Conservation (phyloP, 2,113 vertebrate genomes). For the Chaetodon trifascialis region DNA sequence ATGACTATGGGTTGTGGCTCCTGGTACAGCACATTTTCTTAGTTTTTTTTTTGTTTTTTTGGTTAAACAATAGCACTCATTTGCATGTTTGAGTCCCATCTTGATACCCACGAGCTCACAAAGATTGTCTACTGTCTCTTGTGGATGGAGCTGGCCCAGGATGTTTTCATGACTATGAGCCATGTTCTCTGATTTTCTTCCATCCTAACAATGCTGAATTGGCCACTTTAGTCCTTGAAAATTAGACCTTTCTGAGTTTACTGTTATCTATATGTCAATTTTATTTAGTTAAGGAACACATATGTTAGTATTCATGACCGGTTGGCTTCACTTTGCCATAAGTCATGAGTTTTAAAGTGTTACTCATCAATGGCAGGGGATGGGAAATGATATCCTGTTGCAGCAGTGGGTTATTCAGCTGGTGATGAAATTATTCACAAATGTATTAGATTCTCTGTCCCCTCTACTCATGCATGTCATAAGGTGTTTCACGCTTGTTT, state of each 20-base stretch:
- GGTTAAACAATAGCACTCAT: slow-evolving; percentile 16
- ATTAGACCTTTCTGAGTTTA: not conserved
- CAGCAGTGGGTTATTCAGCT: slow-evolving; percentile 48
- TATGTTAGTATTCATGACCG: slow-evolving; percentile 37
- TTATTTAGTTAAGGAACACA: slow-evolving; percentile 22
- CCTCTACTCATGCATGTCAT: slow-evolving; percentile 58
- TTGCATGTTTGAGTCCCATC: slow-evolving; percentile 25
- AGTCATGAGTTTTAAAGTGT: slow-evolving; percentile 59
- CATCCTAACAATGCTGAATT: slow-evolving; percentile 15
- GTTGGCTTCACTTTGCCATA: slow-evolving; percentile 12
- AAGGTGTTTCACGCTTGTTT: slow-evolving; percentile 78
- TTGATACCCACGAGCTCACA: slow-evolving; percentile 31
- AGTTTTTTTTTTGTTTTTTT: not conserved
- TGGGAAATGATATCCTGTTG: slow-evolving; percentile 24
- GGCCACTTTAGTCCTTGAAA: not conserved
- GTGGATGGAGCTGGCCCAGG: slow-evolving; percentile 13
- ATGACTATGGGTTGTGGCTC: slow-evolving; percentile 10
- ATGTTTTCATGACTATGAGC: slow-evolving; percentile 17
- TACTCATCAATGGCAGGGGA: slow-evolving; percentile 50
- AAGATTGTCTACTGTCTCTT: slow-evolving; percentile 20
- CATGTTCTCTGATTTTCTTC: slow-evolving; percentile 37
- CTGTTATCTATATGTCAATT: slow-evolving; percentile 8
- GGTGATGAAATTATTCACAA: slow-evolving; percentile 79
- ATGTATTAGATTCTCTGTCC: slow-evolving; percentile 71
- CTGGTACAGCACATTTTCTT: slow-evolving; percentile 10